These are phyloP conservation scores for Heliconius hortense DNA, from an alignment of 2,888 invertebrate genomes.

Conservation along the genomic window DNA sequence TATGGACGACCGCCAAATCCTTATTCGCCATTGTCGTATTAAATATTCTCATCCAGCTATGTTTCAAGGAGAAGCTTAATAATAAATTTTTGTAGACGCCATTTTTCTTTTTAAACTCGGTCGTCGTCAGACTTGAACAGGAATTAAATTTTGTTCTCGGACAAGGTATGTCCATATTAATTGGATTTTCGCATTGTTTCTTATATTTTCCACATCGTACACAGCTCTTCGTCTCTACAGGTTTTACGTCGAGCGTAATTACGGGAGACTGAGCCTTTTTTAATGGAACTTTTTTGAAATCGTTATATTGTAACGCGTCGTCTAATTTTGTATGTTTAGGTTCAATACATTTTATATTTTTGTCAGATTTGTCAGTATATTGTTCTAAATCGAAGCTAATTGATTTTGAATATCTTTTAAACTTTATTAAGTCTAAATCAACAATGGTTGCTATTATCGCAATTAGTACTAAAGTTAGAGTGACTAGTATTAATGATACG, in stretches of 20 bases:
- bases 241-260: constrained; percentile 70
- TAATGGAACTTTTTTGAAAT: constrained; percentile 53
- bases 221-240: constrained; percentile 65
- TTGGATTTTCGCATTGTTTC: constrained; percentile 62
- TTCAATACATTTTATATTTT: constrained; percentile 6
- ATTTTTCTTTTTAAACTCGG: constrained; percentile 57
- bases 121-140: constrained; percentile 60
- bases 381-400: constrained; percentile 69
- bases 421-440: constrained; percentile 66
- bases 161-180: constrained; percentile 55
- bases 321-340: constrained; percentile 38
- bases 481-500: constrained; percentile 57
- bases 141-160: constrained; percentile 65
- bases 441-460: constrained; percentile 69
- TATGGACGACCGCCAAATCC: constrained; percentile 81
- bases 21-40: constrained; percentile 75
- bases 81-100: constrained; percentile 59
- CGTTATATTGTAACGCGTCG: constrained; percentile 44
- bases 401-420: constrained; percentile 54
- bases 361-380: constrained; percentile 52
- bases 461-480: constrained; percentile 56
- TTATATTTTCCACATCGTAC: constrained; percentile 71
- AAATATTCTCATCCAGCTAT: constrained; percentile 69
- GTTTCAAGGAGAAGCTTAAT: constrained; percentile 70
- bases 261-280: constrained; percentile 62